Evolutionary conservation across 2,797 vertebrate species (phyloP).

Genomic region (Champsocephalus gunnari): DNA sequence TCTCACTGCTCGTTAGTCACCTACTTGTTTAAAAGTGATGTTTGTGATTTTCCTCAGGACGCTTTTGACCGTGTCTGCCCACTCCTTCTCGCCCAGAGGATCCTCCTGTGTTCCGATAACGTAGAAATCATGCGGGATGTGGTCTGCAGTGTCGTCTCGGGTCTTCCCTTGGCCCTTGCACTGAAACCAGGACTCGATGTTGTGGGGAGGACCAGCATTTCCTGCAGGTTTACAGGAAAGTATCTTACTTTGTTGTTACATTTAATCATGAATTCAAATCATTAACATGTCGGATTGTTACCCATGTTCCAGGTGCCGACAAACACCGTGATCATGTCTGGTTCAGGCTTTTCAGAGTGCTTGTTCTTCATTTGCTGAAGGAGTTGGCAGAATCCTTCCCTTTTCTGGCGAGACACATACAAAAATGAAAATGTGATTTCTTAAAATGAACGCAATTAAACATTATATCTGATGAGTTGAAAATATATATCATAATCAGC

Average conservation of each 20-base stretch:
- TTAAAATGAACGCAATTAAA: neutral
- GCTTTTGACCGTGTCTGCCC: constrained; percentile 90
- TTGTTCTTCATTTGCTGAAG: constrained; percentile 99
- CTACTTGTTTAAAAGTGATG: constrained; percentile 94
- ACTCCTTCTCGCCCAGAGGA: constrained; percentile 92
- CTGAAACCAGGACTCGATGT: constrained; percentile 96
- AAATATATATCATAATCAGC: neutral
- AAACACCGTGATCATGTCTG: constrained; percentile 98
- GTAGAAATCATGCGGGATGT: constrained; percentile 97
- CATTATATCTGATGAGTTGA: neutral
- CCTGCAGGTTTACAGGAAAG: constrained; percentile 83
- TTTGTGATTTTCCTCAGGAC: constrained; percentile 93
- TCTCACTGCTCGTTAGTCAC: constrained; percentile 1
- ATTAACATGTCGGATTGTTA: constrained; percentile 60
- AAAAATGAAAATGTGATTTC: constrained; percentile 4
- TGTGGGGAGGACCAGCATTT: constrained; percentile 90
- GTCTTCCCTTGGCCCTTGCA: constrained; percentile 98
- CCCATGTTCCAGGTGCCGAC: constrained; percentile 99
- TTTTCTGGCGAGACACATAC: constrained; percentile 85
- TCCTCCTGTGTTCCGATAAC: constrained; percentile 98
- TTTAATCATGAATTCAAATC: neutral
- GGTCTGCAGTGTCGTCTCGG: constrained; percentile 93
- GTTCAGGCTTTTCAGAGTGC: constrained; percentile 94
- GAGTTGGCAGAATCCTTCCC: constrained; percentile 98
- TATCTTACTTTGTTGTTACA: neutral